A percentile compares a stretch with the other conserved stretches of the same genome.
These are phyloP conservation scores for Trogon melanurus DNA, from an alignment of 2,113 vertebrate species.

Conservation along the genomic window DNA sequence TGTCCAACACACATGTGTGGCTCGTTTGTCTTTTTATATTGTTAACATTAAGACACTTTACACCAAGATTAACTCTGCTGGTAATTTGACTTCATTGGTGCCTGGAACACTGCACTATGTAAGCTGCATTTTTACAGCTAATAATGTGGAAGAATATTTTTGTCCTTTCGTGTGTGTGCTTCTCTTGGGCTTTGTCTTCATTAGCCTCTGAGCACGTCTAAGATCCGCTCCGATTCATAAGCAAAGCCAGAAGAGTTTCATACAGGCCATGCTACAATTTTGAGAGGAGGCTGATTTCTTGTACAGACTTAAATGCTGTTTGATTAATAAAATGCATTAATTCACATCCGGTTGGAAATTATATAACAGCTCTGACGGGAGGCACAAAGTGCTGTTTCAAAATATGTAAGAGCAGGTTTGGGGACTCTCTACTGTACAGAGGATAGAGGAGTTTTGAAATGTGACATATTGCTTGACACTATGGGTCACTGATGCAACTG, in stretches of 20 bases:
- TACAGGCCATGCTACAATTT: not conserved
- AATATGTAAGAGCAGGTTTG: not conserved
- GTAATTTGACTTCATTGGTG: not conserved
- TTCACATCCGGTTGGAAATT: not conserved
- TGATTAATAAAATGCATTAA: not conserved
- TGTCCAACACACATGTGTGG: not conserved
- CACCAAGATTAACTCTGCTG: not conserved
- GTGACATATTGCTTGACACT: not conserved
- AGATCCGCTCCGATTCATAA: not conserved
- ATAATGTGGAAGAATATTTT: not conserved
- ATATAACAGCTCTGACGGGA: not conserved
- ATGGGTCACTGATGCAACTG: fast-evolving
- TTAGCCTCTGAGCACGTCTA: not conserved
- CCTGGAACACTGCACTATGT: not conserved
- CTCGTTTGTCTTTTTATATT: slow-evolving; percentile 24
- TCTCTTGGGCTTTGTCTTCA: not conserved
- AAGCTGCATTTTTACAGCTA: not conserved
- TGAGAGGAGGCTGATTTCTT: not conserved
- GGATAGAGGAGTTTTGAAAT: not conserved
- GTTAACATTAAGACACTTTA: not conserved
- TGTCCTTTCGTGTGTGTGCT: not conserved
- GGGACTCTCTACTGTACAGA: not conserved
- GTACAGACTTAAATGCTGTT: not conserved
- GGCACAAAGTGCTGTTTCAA: not conserved
- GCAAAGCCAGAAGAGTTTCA: not conserved